Conservation (phyloP, 1,140 invertebrate genomes). For the Condylostylus longicornis region DNA sequence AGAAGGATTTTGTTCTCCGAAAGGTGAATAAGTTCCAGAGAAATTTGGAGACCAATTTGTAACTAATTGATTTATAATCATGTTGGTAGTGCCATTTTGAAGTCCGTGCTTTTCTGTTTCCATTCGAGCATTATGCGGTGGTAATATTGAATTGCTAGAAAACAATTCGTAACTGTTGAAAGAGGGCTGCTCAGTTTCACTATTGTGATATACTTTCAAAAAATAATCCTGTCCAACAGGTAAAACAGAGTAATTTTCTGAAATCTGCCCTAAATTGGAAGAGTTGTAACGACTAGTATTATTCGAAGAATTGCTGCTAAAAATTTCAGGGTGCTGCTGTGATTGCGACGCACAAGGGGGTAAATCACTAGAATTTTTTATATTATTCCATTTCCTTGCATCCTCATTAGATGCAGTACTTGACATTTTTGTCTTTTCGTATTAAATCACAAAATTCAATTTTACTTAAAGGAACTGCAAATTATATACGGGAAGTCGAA, state of each 20-base stretch:
- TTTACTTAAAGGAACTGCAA: too few relatives aligned
- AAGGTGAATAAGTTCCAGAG: constrained; percentile 66
- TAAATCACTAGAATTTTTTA: too few relatives aligned
- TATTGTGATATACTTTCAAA: constrained; percentile 26
- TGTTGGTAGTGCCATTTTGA: constrained; percentile 13
- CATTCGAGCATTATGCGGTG: constrained; percentile 18
- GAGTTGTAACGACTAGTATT: too few relatives aligned
- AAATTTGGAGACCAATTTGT: constrained; percentile 68
- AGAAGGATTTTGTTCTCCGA: constrained; percentile 38
- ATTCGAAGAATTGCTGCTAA: too few relatives aligned
- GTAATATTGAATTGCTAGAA: constrained; percentile 21
- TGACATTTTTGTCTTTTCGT: too few relatives aligned
- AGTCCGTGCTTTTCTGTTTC: constrained; percentile 5
- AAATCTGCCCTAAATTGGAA: too few relatives aligned
- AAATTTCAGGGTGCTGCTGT: too few relatives aligned
- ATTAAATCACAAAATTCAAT: too few relatives aligned
- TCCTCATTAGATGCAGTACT: too few relatives aligned
- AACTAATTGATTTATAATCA: constrained; percentile 54
- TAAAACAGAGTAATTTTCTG: constrained; percentile 26
- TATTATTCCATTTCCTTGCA: too few relatives aligned
- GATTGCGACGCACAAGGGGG: too few relatives aligned
- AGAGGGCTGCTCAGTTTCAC: constrained; percentile 14
- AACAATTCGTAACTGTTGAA: constrained; percentile 21
- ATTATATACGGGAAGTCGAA: too few relatives aligned
- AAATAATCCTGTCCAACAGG: constrained; percentile 28